Percentiles rank a stretch among this genome's conserved stretches.
Conservation (phyloP, 1,140 invertebrate species). For the Rhyacophila brunnea region DNA sequence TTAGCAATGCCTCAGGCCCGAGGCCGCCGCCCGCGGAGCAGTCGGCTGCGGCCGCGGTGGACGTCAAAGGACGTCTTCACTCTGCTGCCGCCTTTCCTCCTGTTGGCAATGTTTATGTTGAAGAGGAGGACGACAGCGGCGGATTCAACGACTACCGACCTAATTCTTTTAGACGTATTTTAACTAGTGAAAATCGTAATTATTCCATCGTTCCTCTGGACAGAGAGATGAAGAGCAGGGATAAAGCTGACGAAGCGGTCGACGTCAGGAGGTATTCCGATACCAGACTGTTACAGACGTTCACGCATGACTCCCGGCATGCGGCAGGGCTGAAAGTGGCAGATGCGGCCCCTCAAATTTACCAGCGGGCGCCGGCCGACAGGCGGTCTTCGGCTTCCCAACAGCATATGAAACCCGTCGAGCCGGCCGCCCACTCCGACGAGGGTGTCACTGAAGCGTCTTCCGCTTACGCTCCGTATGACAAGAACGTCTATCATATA, state of each 20-base stretch:
- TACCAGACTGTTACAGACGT: conserved; percentile 43
- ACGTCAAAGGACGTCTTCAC: conserved; percentile 9
- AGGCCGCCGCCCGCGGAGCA: conserved; percentile 34
- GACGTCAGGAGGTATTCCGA: conserved; percentile 51
- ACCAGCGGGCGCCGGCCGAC: conserved; percentile 11
- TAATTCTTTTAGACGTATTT: conserved; percentile 44
- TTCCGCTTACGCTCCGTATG: conserved; percentile 22
- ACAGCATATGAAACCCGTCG: conserved; percentile 23
- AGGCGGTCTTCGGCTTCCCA: conserved; percentile 16
- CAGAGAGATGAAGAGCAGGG: conserved; percentile 28
- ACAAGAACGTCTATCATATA: conserved; percentile 34
- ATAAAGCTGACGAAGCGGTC: conserved; percentile 33
- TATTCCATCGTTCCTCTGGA: conserved; percentile 34
- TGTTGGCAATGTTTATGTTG: conserved; percentile 22
- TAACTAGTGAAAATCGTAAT: conserved; percentile 36
- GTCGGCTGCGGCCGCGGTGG: conserved; percentile 2
- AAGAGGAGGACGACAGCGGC: conserved; percentile 54
- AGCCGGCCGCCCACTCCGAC: conserved; percentile 25
- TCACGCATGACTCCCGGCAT: conserved; percentile 27
- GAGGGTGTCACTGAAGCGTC: conserved; percentile 27
- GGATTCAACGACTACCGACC: conserved; percentile 49
- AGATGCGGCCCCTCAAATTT: conserved; percentile 25
- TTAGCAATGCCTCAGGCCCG: conserved; percentile 36
- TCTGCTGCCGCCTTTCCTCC: conserved; percentile 20
- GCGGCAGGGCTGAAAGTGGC: conserved; percentile 16